Evolutionary conservation across 2,888 invertebrate genomes (phyloP).

Genomic region (Melanostoma scalare): DNA sequence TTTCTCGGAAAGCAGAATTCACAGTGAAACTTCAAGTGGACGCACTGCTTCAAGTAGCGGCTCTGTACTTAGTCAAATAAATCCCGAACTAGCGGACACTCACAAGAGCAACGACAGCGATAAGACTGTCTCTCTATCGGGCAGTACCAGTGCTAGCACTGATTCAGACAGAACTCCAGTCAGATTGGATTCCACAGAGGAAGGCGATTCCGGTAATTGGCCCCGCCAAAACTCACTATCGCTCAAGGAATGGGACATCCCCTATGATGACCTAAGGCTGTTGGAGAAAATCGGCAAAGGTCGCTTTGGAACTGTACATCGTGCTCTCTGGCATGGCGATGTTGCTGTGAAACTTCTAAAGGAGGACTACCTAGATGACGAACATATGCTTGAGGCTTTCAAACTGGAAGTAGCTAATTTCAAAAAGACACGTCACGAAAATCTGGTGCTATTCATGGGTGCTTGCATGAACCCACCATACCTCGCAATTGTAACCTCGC

Average conservation of each 20-base stretch:
- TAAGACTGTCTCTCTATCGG: conserved; percentile 88
- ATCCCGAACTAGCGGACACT: conserved; percentile 82
- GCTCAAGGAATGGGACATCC: conserved; percentile 98
- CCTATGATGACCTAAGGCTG: conserved; percentile 95
- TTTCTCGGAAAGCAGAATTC: conserved; percentile 54
- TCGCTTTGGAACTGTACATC: conserved; percentile 96
- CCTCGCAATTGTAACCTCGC: conserved; percentile 97
- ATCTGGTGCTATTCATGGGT: conserved; percentile 99
- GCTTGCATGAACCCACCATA: conserved; percentile 99
- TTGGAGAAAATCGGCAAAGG: conserved; percentile 95
- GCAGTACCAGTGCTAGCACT: conserved; percentile 87
- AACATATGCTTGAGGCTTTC: conserved; percentile 95
- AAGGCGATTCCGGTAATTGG: conserved; percentile 88
- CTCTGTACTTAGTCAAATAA: conserved; percentile 69
- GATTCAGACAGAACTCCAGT: conserved; percentile 93
- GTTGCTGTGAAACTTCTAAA: conserved; percentile 98
- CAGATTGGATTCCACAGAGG: conserved; percentile 90
- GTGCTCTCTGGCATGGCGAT: conserved; percentile 98
- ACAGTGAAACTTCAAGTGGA: conserved; percentile 58
- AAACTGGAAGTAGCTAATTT: conserved; percentile 97
- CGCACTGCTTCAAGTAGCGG: conserved; percentile 44
- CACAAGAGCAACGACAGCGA: conserved; percentile 86
- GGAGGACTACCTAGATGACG: conserved; percentile 94
- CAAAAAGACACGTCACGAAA: conserved; percentile 98
- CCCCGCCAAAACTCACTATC: conserved; percentile 93